Evolutionary conservation across 2,797 vertebrate species (phyloP).

Genomic region (Todus mexicanus): DNA sequence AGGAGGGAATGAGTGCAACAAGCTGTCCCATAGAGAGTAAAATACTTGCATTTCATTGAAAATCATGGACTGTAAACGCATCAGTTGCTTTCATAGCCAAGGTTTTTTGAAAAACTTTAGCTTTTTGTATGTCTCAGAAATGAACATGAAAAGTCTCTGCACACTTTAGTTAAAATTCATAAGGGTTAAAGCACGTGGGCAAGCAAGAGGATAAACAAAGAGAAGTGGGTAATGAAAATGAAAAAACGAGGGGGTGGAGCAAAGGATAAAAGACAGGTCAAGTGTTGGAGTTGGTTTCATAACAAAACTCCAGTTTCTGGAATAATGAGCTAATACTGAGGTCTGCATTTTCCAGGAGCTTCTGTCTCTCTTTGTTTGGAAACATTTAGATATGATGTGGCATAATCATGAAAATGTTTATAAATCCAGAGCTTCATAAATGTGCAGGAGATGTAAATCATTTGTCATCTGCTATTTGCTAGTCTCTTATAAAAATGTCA

Average conservation of each 20-base stretch:
- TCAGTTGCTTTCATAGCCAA: not conserved
- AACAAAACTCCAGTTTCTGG: not conserved
- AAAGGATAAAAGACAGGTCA: not conserved
- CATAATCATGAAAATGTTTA: conserved; percentile 2
- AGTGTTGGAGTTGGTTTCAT: not conserved
- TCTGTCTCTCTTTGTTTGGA: conserved; percentile 12
- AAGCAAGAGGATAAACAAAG: not conserved
- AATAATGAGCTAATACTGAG: not conserved
- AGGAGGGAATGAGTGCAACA: not conserved
- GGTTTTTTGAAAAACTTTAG: not conserved
- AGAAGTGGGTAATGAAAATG: not conserved
- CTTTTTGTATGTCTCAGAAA: not conserved
- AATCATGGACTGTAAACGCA: not conserved
- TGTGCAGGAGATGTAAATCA: not conserved
- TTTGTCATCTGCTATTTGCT: conserved; percentile 48
- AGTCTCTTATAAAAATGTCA: conserved; percentile 23
- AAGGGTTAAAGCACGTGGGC: not conserved
- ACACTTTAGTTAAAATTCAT: not conserved
- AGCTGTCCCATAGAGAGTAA: not conserved
- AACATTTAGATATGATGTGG: not conserved
- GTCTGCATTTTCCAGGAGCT: not conserved
- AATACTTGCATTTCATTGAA: not conserved
- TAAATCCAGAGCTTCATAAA: conserved; percentile 2
- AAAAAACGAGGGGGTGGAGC: not conserved
- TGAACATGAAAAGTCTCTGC: not conserved